Percentiles rank a stretch among this genome's conserved stretches.
Evolutionary conservation across 2,113 vertebrate species (phyloP).

Genomic region (Suncus etruscus): DNA sequence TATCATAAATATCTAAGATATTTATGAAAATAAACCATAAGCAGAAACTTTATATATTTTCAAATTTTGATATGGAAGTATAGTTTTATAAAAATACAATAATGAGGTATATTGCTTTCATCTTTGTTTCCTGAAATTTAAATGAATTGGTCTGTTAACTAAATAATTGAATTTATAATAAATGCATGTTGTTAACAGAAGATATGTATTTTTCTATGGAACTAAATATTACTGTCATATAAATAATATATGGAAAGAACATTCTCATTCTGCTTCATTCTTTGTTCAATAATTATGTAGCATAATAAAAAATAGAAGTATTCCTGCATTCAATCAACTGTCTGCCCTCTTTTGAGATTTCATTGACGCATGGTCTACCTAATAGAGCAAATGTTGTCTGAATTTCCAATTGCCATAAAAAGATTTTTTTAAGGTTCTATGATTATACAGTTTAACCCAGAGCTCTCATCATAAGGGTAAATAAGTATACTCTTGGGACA

Average conservation of each 20-base stretch:
- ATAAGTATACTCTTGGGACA: background rate
- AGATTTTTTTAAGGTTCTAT: background rate
- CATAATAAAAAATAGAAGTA: background rate
- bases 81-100: background rate
- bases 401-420: background rate
- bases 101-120: background rate
- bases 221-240: background rate
- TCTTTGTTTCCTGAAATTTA: background rate
- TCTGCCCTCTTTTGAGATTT: background rate
- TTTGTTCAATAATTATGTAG: no score
- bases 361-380: background rate
- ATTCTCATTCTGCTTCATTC: background rate
- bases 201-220: background rate
- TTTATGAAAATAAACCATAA: conserved; percentile 1
- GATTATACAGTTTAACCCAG: background rate
- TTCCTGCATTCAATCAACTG: background rate
- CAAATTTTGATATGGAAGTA: background rate
- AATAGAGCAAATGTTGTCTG: background rate
- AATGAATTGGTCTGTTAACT: background rate
- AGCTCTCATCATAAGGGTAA: background rate
- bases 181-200: background rate
- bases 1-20: background rate
- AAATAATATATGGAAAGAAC: background rate
- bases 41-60: background rate
- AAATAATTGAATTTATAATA: background rate